Evolutionary conservation across 2,888 invertebrate genomes (phyloP).

Genomic region (Orchesella flavescens): DNA sequence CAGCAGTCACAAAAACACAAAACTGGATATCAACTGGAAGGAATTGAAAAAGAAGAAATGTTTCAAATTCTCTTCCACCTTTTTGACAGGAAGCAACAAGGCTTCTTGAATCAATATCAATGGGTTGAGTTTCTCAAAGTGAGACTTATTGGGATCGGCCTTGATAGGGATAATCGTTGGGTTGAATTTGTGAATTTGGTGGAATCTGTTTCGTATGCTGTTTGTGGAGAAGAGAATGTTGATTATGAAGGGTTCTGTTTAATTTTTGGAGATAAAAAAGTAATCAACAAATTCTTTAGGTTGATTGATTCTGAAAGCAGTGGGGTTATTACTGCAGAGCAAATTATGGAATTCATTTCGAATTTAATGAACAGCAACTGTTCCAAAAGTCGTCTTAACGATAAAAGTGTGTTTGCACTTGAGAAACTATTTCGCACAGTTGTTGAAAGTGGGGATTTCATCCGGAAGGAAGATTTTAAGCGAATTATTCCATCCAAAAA

Average conservation of each 20-base stretch:
- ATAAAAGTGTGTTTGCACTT: conserved; percentile 85
- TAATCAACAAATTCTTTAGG: conserved; percentile 86
- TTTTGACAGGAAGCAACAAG: conserved; percentile 85
- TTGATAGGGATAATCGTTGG: conserved; percentile 85
- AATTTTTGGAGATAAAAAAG: conserved; percentile 88
- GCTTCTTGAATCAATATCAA: conserved; percentile 84
- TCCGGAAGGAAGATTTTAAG: conserved; percentile 89
- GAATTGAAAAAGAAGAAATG: conserved; percentile 78
- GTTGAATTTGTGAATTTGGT: conserved; percentile 89
- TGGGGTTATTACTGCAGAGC: conserved; percentile 82
- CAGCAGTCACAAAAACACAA: no score
- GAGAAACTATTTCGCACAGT: conserved; percentile 89
- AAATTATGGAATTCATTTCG: conserved; percentile 89
- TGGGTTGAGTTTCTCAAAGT: conserved; percentile 92
- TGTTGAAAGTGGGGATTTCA: conserved; percentile 90
- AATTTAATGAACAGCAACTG: conserved; percentile 85
- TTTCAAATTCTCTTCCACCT: conserved; percentile 85
- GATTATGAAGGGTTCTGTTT: conserved; percentile 82
- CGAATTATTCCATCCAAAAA: conserved; percentile 93
- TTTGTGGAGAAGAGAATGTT: conserved; percentile 86
- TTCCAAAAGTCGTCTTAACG: conserved; percentile 87
- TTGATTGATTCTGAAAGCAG: conserved; percentile 83
- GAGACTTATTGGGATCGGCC: conserved; percentile 76
- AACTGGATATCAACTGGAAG: no score
- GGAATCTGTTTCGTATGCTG: conserved; percentile 88